phyloP scores from a whole-genome alignment of 2,113 vertebrate species.

The Hippotragus niger region DNA sequence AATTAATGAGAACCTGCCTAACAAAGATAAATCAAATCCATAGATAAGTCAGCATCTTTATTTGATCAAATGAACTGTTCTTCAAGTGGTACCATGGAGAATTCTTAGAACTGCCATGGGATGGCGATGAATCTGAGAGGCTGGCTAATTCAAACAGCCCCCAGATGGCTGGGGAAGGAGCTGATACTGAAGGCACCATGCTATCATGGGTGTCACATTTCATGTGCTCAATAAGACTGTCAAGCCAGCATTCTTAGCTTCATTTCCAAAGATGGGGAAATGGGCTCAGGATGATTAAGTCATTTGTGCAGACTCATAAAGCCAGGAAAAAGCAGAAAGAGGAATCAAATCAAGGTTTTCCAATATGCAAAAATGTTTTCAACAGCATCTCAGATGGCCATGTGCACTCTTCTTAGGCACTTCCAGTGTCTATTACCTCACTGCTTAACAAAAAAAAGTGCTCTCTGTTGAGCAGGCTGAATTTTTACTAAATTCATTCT shows the following conservation, averaged over 20 bases:
- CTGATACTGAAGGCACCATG: fast-evolving
- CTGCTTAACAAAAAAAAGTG: neutral
- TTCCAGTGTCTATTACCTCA: neutral
- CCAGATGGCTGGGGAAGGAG: neutral
- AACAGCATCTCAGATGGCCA: neutral
- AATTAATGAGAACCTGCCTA: neutral
- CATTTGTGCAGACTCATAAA: neutral
- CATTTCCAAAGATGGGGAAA: neutral
- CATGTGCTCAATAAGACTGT: neutral
- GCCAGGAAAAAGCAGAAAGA: neutral
- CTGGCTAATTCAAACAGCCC: neutral
- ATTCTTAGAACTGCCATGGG: neutral
- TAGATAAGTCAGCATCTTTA: neutral
- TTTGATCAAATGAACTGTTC: neutral
- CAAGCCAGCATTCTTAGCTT: neutral
- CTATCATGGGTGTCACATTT: neutral
- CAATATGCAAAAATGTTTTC: neutral
- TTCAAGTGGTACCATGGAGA: neutral
- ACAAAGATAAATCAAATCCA: neutral
- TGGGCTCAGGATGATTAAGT: neutral
- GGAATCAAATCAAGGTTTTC: neutral
- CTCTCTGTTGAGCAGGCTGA: neutral
- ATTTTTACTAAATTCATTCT: neutral
- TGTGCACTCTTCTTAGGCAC: neutral
- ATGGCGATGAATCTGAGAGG: neutral